A percentile compares a stretch with the other conserved stretches of the same genome.
These are phyloP conservation scores for Onychomys torridus DNA, from an alignment of 2,797 vertebrate genomes.

Conservation along the genomic window DNA sequence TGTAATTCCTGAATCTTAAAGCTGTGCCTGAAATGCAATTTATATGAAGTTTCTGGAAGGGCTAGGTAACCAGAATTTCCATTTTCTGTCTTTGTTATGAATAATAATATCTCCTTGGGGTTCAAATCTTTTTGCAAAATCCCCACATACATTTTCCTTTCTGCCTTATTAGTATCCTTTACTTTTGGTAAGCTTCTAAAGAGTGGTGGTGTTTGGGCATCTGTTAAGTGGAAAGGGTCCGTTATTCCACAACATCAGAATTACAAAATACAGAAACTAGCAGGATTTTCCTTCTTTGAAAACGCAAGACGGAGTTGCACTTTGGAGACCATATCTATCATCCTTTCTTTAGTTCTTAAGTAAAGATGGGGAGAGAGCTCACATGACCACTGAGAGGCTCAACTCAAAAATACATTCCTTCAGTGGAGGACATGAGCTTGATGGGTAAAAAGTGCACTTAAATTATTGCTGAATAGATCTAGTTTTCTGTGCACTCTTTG, in stretches of 20 bases:
- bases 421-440: not conserved
- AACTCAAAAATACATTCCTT: constrained; percentile 39
- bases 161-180: constrained; percentile 43
- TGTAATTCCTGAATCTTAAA: constrained; percentile 62
- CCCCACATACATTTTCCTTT: constrained; percentile 65
- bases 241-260: constrained; percentile 31
- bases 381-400: not conserved
- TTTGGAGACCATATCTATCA: not conserved
- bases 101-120: constrained; percentile 61
- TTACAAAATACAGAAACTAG: constrained; percentile 44
- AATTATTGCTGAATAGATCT: not conserved
- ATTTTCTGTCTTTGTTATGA: constrained; percentile 59
- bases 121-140: constrained; percentile 62
- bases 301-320: not conserved
- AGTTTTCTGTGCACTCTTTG: not conserved
- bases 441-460: constrained; percentile 23
- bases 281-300: not conserved
- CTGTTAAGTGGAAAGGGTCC: constrained; percentile 19
- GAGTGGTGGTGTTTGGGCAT: not conserved
- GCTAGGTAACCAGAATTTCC: constrained; percentile 62
- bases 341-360: not conserved
- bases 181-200: constrained; percentile 63
- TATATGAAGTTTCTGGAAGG: constrained; percentile 22
- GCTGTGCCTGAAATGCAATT: constrained; percentile 51
- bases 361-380: constrained; percentile 1